Percentiles rank a stretch among this genome's conserved stretches.
These are phyloP conservation scores for Hoplodrina ambigua DNA, from an alignment of 2,888 invertebrate genomes.

Conservation along the genomic window DNA sequence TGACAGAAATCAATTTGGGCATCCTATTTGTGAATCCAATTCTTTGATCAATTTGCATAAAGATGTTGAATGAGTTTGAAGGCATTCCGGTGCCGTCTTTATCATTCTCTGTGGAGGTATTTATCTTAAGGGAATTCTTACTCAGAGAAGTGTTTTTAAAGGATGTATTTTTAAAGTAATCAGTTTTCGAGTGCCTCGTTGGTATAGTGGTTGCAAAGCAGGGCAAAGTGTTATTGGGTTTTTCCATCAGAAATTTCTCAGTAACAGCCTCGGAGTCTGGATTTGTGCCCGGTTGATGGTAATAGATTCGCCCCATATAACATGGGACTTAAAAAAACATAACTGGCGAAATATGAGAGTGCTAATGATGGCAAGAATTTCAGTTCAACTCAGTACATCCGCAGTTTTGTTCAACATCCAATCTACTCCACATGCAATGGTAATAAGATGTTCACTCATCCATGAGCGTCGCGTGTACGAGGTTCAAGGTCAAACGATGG, in stretches of 20 bases:
- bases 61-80: conserved; percentile 42
- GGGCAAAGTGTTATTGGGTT: too few relatives aligned
- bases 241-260: too few relatives aligned
- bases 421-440: conserved; percentile 24
- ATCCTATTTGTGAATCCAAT: conserved; percentile 57
- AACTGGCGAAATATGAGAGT: too few relatives aligned
- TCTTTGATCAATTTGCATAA: conserved; percentile 57
- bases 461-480: conserved; percentile 28
- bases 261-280: too few relatives aligned
- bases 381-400: too few relatives aligned
- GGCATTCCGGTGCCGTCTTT: conserved; percentile 32
- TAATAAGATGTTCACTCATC: conserved; percentile 53
- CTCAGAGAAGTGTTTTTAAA: conserved; percentile 13
- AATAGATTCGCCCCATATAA: too few relatives aligned
- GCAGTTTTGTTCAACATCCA: conserved; percentile 18
- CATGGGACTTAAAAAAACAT: too few relatives aligned
- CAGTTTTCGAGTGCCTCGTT: not conserved
- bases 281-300: too few relatives aligned
- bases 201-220: too few relatives aligned
- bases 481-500: conserved; percentile 48
- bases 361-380: too few relatives aligned
- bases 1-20: conserved; percentile 55
- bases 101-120: conserved; percentile 14
- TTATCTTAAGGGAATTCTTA: conserved; percentile 29
- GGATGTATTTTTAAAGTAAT: not conserved